phyloP scores from a whole-genome alignment of 2,797 vertebrate genomes.

The Remorina albescens region DNA sequence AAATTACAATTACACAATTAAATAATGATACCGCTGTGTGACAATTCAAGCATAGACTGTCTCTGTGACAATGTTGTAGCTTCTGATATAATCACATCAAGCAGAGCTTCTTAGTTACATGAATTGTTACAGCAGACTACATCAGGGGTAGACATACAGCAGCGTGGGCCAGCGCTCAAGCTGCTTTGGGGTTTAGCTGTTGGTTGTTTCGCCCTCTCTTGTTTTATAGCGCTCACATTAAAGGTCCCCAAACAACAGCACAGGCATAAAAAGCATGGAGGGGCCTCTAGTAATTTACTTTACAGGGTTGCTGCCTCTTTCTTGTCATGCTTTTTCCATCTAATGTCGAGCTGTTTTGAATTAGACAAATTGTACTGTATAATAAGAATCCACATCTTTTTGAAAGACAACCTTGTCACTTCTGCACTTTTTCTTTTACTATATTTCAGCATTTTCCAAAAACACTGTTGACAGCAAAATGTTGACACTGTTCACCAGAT shows the following conservation, averaged over 20 bases:
- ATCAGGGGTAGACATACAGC: constrained; percentile 24
- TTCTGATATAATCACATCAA: background rate
- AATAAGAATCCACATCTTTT: constrained; percentile 7
- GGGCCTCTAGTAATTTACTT: constrained; percentile 67
- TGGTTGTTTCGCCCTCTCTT: constrained; percentile 45
- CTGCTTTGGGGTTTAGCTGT: constrained; percentile 27
- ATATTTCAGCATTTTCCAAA: constrained; percentile 8
- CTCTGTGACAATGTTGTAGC: background rate
- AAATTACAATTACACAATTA: constrained; percentile 11
- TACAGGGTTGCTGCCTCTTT: constrained; percentile 55
- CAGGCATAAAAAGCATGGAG: constrained; percentile 63
- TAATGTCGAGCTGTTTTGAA: constrained; percentile 57
- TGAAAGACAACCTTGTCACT: constrained; percentile 7
- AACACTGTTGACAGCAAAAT: constrained; percentile 25
- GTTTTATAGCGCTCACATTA: constrained; percentile 71
- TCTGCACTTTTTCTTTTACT: background rate
- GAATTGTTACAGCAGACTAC: constrained; percentile 1
- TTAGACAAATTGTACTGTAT: constrained; percentile 28
- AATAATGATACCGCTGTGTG: background rate
- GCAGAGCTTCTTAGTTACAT: constrained; percentile 24
- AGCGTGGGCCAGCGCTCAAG: constrained; percentile 19
- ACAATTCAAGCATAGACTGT: background rate
- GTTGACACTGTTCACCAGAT: constrained; percentile 40
- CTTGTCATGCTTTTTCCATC: constrained; percentile 46
- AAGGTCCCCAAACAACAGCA: constrained; percentile 68